Base-by-base conservation (phyloP, 2,888 invertebrate species). In the Drosophila siamana region DNA sequence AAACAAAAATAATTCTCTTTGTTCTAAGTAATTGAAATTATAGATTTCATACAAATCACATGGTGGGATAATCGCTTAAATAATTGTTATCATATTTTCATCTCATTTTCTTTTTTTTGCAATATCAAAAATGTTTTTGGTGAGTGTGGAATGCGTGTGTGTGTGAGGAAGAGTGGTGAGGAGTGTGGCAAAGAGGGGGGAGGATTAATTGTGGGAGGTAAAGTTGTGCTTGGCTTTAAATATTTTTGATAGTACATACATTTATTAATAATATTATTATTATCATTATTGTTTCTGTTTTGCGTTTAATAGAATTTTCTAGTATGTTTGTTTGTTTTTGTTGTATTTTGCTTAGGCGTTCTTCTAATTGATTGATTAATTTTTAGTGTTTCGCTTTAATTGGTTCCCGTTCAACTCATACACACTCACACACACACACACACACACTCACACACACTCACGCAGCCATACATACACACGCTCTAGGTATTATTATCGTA, bases 21-120 rank as follows among this genome's bases (percentile, higher is more conserved):
- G 38, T 26, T 50, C 22, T 65, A 51, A 24, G 41, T 44, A 67
- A 56, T 54, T 69, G 55, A 74, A 75, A 75, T 59, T 16, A 80
- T 61, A 50, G 44, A 16, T 57, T 72, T 66, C 38, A 57, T 77
- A 65, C 63, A 75, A 72, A 75, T 75, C 74, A 88, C 80, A 86
- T 88, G 88, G 82, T 89, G 90, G 90, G 89, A 89, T 86, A 86
- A 89, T 90, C 90, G 89, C 82, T 89, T 90, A 79, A 78, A 71
- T 71, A 62, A 56, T 60, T 65, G 26, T 56, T 51, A 44, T 62
- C 30, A 26, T 40, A 13, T 60, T 26, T 15, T 48, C 40, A 46
- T 46, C 43, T 47, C 38, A 67, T 52, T 41, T 36, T 48, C 43
- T 52, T 59, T n/a, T 55, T 59, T 51, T 44, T 9, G 43, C 38